These are phyloP conservation scores for Caradrina clavipalpis DNA, from an alignment of 2,888 invertebrate genomes.

Conservation along the genomic window DNA sequence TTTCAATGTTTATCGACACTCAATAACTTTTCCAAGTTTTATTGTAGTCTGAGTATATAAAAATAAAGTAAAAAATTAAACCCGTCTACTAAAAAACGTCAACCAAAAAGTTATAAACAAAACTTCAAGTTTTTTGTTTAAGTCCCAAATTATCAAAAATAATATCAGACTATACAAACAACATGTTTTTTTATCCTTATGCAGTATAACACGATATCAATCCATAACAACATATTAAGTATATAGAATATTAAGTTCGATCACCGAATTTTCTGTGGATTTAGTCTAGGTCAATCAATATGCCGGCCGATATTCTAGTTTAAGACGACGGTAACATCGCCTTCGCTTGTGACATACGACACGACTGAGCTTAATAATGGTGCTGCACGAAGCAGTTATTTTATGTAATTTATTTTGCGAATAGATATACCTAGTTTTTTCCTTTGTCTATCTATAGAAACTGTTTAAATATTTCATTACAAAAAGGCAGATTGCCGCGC, in stretches of 20 bases:
- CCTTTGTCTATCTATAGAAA: slow-evolving; percentile 38
- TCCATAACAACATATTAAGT: too few species aligned
- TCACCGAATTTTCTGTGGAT: not conserved
- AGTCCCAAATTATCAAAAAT: too few species aligned
- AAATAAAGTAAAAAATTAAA: too few species aligned
- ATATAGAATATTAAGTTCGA: too few species aligned
- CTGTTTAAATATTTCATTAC: slow-evolving; percentile 53
- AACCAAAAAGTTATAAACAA: too few species aligned
- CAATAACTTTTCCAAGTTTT: slow-evolving; percentile 4
- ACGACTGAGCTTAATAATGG: slow-evolving; percentile 18
- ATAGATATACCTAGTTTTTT: slow-evolving; percentile 40
- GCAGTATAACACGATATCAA: too few species aligned
- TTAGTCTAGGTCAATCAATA: not conserved
- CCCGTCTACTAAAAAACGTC: too few species aligned
- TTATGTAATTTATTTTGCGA: slow-evolving; percentile 48
- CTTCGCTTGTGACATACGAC: slow-evolving; percentile 13
- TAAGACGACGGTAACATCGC: not conserved
- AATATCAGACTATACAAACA: too few species aligned
- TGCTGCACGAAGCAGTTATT: slow-evolving; percentile 35
- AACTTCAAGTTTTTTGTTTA: too few species aligned
- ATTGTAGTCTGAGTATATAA: not conserved
- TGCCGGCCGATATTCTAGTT: not conserved
- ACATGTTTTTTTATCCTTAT: too few species aligned
- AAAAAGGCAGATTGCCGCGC: slow-evolving; percentile 51
- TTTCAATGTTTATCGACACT: slow-evolving; percentile 11